A percentile compares a stretch with the other conserved stretches of the same genome.
Conservation (phyloP, 2,797 vertebrate species). For the Kryptopterus vitreolus region DNA sequence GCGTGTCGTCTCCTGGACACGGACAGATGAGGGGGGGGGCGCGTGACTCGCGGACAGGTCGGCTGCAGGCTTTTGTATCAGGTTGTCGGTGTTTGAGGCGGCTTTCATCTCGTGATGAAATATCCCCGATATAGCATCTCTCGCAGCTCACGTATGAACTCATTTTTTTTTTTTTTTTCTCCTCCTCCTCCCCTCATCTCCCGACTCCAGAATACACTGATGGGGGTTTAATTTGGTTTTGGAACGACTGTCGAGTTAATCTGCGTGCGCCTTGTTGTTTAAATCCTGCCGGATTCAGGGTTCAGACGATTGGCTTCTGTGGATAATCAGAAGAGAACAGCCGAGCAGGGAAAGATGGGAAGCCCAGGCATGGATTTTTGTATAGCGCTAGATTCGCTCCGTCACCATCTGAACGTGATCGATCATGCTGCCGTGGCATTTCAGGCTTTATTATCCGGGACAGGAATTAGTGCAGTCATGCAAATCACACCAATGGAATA, state of each 20-base stretch:
- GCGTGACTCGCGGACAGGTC: conserved; percentile 30
- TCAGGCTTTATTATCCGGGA: conserved; percentile 7
- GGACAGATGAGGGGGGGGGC: conserved; percentile 49
- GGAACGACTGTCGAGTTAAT: too few relatives aligned
- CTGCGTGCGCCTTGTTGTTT: not conserved
- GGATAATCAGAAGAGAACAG: conserved; percentile 33
- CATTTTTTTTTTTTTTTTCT: not conserved
- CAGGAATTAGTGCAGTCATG: conserved; percentile 34
- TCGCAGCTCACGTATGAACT: conserved; percentile 42
- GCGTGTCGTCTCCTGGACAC: too few relatives aligned
- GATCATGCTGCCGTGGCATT: conserved; percentile 26
- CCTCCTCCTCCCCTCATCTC: not conserved
- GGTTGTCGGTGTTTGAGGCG: conserved; percentile 69
- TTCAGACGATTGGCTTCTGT: conserved; percentile 26
- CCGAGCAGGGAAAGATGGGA: conserved; percentile 20
- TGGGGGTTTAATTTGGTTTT: too few relatives aligned
- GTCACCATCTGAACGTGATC: conserved; percentile 32
- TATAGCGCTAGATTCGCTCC: conserved; percentile 19
- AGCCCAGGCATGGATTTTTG: not conserved
- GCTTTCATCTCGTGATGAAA: conserved; percentile 64
- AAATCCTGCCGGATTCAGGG: conserved; percentile 9
- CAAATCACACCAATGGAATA: not conserved
- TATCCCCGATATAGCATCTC: conserved; percentile 25
- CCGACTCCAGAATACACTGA: too few relatives aligned
- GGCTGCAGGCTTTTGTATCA: conserved; percentile 53